These are phyloP conservation scores for Geotrypetes seraphini DNA, from an alignment of 2,797 vertebrate species.

Conservation along the genomic window DNA sequence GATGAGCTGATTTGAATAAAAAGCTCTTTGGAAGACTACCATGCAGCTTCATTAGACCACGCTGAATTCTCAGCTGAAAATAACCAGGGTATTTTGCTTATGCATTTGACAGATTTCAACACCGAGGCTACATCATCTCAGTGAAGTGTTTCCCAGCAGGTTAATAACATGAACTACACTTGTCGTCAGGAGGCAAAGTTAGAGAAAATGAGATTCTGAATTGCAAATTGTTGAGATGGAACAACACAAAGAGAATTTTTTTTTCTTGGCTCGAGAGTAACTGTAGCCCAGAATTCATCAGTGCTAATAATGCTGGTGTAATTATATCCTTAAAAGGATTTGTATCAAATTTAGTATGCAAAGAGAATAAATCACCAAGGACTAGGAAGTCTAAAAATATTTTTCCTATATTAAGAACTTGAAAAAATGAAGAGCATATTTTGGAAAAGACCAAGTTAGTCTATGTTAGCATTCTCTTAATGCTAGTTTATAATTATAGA, in stretches of 20 bases:
- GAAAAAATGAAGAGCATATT: no score
- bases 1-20: neutral
- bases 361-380: neutral
- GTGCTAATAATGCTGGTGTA: neutral
- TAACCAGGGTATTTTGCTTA: neutral
- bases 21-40: neutral
- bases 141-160: neutral
- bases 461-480: no score
- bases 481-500: no score
- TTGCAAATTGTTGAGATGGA: conserved; percentile 1
- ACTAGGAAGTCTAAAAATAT: no score
- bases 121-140: rapidly evolving
- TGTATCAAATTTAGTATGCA: neutral
- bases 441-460: no score
- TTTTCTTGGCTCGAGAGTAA: neutral
- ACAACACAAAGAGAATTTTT: rapidly evolving
- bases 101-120: neutral
- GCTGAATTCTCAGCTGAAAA: neutral
- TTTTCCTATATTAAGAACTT: no score
- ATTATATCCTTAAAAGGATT: neutral
- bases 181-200: neutral
- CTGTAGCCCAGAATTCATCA: conserved; percentile 3
- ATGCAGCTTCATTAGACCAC: neutral
- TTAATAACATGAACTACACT: neutral
- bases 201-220: neutral